Conservation (phyloP, 2,888 invertebrate genomes). For the Drosophila subsilvestris region DNA sequence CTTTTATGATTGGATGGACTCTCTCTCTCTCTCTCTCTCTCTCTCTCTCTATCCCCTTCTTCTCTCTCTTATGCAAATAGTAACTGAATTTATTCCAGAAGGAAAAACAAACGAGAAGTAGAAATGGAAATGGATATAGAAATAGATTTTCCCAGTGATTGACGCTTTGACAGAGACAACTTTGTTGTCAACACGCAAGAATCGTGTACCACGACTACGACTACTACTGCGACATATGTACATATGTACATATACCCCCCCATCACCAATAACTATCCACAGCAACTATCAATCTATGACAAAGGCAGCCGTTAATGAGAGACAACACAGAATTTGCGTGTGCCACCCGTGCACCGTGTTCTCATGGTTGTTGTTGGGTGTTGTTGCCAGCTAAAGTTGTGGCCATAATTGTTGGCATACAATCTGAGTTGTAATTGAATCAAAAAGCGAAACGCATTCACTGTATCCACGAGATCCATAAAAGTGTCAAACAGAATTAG, state of each 20-base stretch:
- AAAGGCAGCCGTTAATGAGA: conserved; percentile 67
- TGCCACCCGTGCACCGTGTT: conserved; percentile 11
- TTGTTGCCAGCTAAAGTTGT: conserved; percentile 28
- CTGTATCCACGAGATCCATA: conserved; percentile 23
- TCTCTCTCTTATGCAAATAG: conserved; percentile 24
- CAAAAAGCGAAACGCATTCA: conserved; percentile 17
- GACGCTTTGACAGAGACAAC: conserved; percentile 44
- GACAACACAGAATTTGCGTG: conserved; percentile 82
- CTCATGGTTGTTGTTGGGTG: conserved; percentile 36
- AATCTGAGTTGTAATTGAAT: conserved; percentile 13
- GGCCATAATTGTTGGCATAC: conserved; percentile 42
- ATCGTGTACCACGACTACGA: conserved; percentile 24
- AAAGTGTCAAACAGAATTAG: conserved; percentile 25
- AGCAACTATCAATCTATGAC: conserved; percentile 36
- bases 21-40: background rate
- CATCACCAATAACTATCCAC: background rate
- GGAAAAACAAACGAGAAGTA: background rate
- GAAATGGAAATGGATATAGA: conserved; percentile 9
- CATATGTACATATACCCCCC: background rate
- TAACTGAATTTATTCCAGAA: conserved; percentile 2
- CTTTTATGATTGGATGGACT: conserved; percentile 58
- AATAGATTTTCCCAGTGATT: conserved; percentile 45
- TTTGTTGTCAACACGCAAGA: conserved; percentile 46
- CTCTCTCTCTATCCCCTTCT: background rate
- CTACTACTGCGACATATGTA: no score